Base-by-base conservation (phyloP, 2,888 invertebrate species). In the Euplexia lucipara region DNA sequence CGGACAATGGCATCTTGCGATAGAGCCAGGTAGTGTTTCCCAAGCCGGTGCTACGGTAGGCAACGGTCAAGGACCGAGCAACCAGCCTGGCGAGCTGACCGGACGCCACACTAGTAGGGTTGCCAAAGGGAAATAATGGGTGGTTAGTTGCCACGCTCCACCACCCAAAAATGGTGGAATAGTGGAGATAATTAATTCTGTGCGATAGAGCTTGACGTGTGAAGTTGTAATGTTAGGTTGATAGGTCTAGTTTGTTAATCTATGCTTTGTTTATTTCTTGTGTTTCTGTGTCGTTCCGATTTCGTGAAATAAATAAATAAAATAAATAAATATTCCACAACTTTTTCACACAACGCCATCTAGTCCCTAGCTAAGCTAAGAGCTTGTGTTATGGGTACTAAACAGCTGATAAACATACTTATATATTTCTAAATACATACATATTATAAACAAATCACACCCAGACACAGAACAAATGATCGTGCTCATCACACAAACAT, bases 11-110 rank as follows among this genome's bases (percentile, higher is more conserved):
- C 26, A 45, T 57, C 62, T 65, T 52, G 39, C 47, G n/a, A 49
- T 61, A 59, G 70, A 71, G 39, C 39, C 14, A 35, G 77, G 73
- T 82, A 62, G 62, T 78, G 79, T 76, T 79, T 73, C 75, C 80
- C 70, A 63, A 63, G 66, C 70, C 68, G 58, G 56, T 66, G 51
- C 39, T 58, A 35, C 68, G 58, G 56, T 66, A 53, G 45, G 58
- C 39, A 45, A 67, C 91, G 91, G 91, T 92, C 91, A 92, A 89
- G 89, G 91, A 91, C 91, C 92, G 83, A 70, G 70, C 88, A 91
- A 92, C 92, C 91, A 91, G 92, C 88, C 86, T 81, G 26, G 20
- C 32, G 18, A 12, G 67, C 62, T 49, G 85, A 87, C 92, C 91
- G 93, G 94, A 93, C 83, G 80, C 41, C 9, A 20, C 14, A 12